These are phyloP conservation scores for Globicephala melas DNA, from an alignment of 2,113 vertebrate genomes.

Conservation along the genomic window DNA sequence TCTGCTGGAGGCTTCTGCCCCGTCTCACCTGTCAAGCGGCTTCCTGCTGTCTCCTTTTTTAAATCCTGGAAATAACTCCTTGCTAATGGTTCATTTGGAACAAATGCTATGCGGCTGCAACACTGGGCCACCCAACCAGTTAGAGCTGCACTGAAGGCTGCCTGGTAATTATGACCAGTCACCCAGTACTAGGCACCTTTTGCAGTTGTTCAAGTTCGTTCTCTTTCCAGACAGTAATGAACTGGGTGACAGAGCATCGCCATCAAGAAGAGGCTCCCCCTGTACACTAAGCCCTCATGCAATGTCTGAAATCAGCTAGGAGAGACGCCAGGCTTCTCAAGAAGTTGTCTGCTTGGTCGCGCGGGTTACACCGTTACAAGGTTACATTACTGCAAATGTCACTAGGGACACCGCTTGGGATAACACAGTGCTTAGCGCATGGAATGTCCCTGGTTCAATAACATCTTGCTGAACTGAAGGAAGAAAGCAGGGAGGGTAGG, in stretches of 20 bases:
- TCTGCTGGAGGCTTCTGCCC: neutral
- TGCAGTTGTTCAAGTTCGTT: accelerated
- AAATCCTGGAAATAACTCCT: neutral
- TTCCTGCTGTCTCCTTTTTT: neutral
- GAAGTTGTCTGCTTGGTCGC: accelerated
- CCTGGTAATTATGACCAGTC: accelerated
- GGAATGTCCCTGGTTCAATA: neutral
- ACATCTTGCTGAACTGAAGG: neutral
- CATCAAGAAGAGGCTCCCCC: too few species aligned
- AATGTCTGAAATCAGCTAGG: accelerated
- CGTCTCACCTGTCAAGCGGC: neutral
- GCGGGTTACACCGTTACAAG: too few species aligned
- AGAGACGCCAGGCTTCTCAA: neutral
- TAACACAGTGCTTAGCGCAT: accelerated
- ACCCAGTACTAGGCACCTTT: neutral
- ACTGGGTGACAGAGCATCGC: neutral
- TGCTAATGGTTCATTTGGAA: too few species aligned
- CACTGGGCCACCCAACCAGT: accelerated
- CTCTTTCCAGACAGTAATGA: neutral
- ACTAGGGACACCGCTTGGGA: neutral
- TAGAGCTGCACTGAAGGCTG: neutral
- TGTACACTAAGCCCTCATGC: too few species aligned
- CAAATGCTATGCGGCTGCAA: accelerated
- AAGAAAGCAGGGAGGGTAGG: neutral
- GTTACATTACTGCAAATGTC: too few species aligned